phyloP scores from a whole-genome alignment of 2,888 invertebrate genomes.

The Elysia crispata region DNA sequence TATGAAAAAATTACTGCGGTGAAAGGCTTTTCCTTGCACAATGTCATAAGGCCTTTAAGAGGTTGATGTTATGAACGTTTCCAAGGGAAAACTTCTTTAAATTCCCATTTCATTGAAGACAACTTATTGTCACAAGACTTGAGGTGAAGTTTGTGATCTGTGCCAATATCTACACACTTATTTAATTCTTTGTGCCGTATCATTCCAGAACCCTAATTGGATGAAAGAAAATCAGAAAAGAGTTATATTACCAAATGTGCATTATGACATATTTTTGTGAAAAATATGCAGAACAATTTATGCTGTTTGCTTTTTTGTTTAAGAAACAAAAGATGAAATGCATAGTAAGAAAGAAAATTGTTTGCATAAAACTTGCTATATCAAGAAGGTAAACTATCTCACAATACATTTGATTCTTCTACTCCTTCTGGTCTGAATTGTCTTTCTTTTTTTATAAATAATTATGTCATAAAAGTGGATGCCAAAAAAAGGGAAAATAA shows the following conservation, averaged over 20 bases:
- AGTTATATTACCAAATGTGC: too few species aligned
- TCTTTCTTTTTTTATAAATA: not conserved
- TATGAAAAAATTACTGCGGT: too few species aligned
- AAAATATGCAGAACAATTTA: too few species aligned
- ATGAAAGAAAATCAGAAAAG: too few species aligned
- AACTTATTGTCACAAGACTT: constrained; percentile 91
- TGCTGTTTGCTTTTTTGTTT: constrained; percentile 62
- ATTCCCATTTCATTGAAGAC: constrained; percentile 92
- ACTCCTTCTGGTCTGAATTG: not conserved
- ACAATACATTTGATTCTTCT: too few species aligned
- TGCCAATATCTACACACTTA: constrained; percentile 68
- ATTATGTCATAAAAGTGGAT: too few species aligned
- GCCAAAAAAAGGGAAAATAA: too few species aligned
- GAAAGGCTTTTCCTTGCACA: too few species aligned
- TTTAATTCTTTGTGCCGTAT: constrained; percentile 62
- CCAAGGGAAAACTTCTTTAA: constrained; percentile 82
- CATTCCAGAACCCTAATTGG: constrained; percentile 51
- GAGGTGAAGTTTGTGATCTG: constrained; percentile 84
- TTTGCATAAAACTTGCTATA: not conserved
- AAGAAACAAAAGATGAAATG: constrained; percentile 7
- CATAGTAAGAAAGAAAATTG: not conserved
- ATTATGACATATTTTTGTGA: too few species aligned
- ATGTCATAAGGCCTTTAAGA: too few species aligned
- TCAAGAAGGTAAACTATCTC: too few species aligned
- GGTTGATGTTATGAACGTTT: constrained; percentile 43